Base-by-base conservation (phyloP, 2,797 vertebrate genomes). In the Sebastes oblongus region DNA sequence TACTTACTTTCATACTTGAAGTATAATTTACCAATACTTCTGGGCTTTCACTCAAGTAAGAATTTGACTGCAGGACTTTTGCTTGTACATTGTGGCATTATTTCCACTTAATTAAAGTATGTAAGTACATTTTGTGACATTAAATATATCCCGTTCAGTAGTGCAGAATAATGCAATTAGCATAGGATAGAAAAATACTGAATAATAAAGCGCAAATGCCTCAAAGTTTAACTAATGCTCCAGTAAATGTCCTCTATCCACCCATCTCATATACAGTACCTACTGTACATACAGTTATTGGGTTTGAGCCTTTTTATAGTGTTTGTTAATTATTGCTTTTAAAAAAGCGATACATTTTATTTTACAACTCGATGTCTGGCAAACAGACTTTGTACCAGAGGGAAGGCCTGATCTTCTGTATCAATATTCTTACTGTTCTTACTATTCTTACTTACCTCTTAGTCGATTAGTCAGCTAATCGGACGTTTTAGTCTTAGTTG, bases 341-440 rank as follows among this genome's bases (percentile, higher is more conserved):
- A 18, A 46, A 46, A 46, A 8, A 18, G 16, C 3, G 3, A 0
- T 18, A 46, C 42, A 46, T 46, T 46, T 46, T 46, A 0, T 18
- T 46, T 46, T 46, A 46, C 42, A 46, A 46, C 42, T 46, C 1
- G 42, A 46, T 18, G 16, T 46, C 42, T 46, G 16, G 42, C 0
- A 46, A 46, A 18, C 42, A 18, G 16, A 46, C 14, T 46, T 18
- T 18, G 16, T 46, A 46, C 42, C 16, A 18, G 42, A 18, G 42
- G 16, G 42, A 42, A 42, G 39, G 39, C 0, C 61, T 39, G n/a
- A 16, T 66, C 14, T 27, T 66, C 24, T 46, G 24, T 25, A 7
- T 46, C 3, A 10, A 46, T 46, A 46, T 46, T 46, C 24, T 66
- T 27, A 62, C 16, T 46, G 6, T 24, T 24, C 24, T 24, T 24